Percentiles rank a stretch among this genome's conserved stretches.
Conservation (phyloP, 2,888 invertebrate species). For the Limulus polyphemus region DNA sequence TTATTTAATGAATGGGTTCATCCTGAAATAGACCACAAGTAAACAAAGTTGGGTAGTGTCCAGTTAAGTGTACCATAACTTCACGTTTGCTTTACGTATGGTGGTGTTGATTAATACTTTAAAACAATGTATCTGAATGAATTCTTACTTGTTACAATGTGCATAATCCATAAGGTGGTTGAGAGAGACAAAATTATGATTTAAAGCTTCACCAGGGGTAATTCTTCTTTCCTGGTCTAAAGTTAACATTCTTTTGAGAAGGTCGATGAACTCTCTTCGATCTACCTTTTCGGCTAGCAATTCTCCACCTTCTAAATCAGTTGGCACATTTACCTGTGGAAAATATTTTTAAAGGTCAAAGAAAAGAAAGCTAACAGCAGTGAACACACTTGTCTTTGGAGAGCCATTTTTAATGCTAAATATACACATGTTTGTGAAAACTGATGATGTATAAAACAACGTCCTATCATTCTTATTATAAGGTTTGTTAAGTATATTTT, state of each 20-base stretch:
- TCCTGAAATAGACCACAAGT: background rate
- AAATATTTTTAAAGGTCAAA: background rate
- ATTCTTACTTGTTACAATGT: conserved; percentile 66
- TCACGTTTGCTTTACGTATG: too few relatives aligned
- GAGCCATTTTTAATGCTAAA: too few relatives aligned
- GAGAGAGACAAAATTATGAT: conserved; percentile 86
- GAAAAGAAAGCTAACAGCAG: background rate
- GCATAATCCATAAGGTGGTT: conserved; percentile 91
- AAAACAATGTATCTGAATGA: background rate
- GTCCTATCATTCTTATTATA: too few relatives aligned
- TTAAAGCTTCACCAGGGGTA: conserved; percentile 87
- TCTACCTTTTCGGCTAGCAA: conserved; percentile 93
- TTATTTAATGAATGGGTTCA: too few relatives aligned
- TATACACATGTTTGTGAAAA: too few relatives aligned
- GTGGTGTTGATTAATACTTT: background rate
- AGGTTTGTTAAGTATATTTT: too few relatives aligned
- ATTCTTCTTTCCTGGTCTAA: conserved; percentile 93
- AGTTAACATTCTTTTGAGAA: conserved; percentile 94
- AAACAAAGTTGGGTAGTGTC: background rate
- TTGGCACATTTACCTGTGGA: conserved; percentile 82
- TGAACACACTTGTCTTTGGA: too few relatives aligned
- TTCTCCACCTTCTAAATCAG: conserved; percentile 94
- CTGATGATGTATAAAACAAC: too few relatives aligned
- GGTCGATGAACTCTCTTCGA: conserved; percentile 90
- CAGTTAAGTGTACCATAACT: too few relatives aligned